These are phyloP conservation scores for Ceratosolen fusciceps DNA, from an alignment of 1,140 invertebrate species.

Conservation along the genomic window DNA sequence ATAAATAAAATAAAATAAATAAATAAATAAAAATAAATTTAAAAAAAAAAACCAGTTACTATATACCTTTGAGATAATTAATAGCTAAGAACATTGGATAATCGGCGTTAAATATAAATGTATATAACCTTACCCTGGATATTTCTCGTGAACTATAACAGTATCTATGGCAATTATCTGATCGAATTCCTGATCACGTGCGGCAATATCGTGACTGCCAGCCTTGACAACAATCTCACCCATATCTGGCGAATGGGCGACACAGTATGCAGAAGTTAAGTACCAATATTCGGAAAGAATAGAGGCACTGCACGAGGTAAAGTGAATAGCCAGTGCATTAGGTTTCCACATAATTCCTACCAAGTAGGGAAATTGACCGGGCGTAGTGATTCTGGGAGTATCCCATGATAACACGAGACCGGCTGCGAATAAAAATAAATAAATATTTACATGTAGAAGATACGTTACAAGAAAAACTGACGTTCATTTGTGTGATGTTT, in stretches of 20 bases:
- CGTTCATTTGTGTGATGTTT: background rate
- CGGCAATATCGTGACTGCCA: background rate
- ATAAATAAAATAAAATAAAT: no score
- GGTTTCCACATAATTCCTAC: constrained; percentile 58
- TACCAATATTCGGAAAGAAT: constrained; percentile 67
- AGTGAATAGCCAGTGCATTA: background rate
- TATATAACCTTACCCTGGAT: constrained; percentile 67
- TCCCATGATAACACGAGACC: constrained; percentile 54
- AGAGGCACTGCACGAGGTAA: constrained; percentile 45
- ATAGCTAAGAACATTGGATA: no score
- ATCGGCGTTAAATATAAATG: no score
- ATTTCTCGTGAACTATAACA: constrained; percentile 69
- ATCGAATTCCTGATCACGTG: constrained; percentile 57
- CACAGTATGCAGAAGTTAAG: constrained; percentile 73
- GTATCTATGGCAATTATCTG: constrained; percentile 60
- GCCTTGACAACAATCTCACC: constrained; percentile 28
- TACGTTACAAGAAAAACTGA: no score
- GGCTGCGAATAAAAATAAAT: background rate
- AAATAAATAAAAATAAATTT: no score
- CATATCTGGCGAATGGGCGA: fast-evolving
- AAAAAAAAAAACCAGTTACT: no score
- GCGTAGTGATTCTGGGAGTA: constrained; percentile 48
- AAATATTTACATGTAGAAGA: no score
- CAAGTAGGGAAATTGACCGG: constrained; percentile 66
- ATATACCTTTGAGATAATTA: no score